Conservation (phyloP, 2,888 invertebrate species). For the Leptinotarsa juncta region DNA sequence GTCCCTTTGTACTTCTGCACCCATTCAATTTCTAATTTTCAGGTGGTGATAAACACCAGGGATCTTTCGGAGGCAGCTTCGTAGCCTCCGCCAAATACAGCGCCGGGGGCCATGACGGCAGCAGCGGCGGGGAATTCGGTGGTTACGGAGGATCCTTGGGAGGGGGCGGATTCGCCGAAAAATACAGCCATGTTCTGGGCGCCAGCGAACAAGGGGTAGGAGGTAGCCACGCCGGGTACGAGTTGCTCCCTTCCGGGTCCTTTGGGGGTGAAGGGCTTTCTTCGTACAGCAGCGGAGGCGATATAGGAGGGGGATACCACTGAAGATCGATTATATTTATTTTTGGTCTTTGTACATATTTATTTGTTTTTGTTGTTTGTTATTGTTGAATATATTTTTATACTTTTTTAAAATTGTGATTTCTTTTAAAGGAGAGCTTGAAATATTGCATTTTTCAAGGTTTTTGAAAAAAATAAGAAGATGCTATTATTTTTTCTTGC, state of each 20-base stretch:
- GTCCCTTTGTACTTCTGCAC: too few species aligned
- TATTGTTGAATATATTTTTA: slow-evolving; percentile 31
- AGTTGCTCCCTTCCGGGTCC: slow-evolving; percentile 11
- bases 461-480: too few species aligned
- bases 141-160: slow-evolving; percentile 39
- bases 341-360: slow-evolving; percentile 7
- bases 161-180: slow-evolving; percentile 46
- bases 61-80: slow-evolving; percentile 54
- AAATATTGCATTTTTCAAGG: too few species aligned
- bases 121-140: slow-evolving; percentile 43
- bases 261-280: slow-evolving; percentile 35
- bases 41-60: slow-evolving; percentile 48
- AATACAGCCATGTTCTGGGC: slow-evolving; percentile 54
- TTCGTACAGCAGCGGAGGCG: slow-evolving; percentile 30
- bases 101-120: slow-evolving; percentile 48
- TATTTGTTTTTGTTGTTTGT: slow-evolving; percentile 23
- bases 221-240: slow-evolving; percentile 16
- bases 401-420: slow-evolving; percentile 21
- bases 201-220: slow-evolving; percentile 39
- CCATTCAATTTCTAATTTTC: slow-evolving; percentile 18
- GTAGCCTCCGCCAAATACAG: slow-evolving; percentile 55
- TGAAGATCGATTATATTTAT: slow-evolving; percentile 19
- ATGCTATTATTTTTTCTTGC: too few species aligned
- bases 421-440: not conserved
- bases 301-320: slow-evolving; percentile 34